Conservation (phyloP, 2,888 invertebrate species). For the Aphrophora alni region DNA sequence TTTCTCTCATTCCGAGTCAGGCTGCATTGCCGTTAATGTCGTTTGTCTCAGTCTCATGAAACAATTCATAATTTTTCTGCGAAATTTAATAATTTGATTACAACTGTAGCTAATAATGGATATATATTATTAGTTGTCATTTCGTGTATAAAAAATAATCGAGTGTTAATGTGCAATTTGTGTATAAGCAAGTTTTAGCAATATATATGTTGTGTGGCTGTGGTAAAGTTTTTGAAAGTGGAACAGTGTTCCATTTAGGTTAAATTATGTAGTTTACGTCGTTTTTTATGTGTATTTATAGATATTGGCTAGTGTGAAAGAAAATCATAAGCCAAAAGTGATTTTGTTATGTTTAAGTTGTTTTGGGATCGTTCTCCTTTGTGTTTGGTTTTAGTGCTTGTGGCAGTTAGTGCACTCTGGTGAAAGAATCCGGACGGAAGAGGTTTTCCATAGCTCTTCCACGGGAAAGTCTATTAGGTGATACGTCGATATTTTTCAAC, state of each 20-base stretch:
- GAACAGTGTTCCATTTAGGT: not conserved
- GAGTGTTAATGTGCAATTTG: not conserved
- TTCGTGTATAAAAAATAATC: not conserved
- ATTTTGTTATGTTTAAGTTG: not conserved
- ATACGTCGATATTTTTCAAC: not conserved
- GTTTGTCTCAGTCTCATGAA: not conserved
- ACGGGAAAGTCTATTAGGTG: not conserved
- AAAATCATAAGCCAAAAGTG: not conserved
- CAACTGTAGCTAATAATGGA: not conserved
- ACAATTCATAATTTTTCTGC: not conserved
- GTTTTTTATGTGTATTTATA: not conserved
- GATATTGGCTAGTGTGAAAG: not conserved
- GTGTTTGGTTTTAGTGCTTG: not conserved
- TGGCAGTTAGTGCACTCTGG: constrained; percentile 1
- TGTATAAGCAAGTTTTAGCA: not conserved
- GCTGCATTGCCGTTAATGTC: not conserved
- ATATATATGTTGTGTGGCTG: not conserved
- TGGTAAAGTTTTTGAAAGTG: not conserved
- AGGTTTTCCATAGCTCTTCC: not conserved
- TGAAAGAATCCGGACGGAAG: not conserved
- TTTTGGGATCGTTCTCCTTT: not conserved
- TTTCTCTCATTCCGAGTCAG: not conserved
- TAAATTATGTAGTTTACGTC: not conserved
- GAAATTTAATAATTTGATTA: not conserved
- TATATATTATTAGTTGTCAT: not conserved